A percentile compares a stretch with the other conserved stretches of the same genome.
phyloP scores from a whole-genome alignment of 2,797 vertebrate genomes.

The Poeciliopsis presidionis region DNA sequence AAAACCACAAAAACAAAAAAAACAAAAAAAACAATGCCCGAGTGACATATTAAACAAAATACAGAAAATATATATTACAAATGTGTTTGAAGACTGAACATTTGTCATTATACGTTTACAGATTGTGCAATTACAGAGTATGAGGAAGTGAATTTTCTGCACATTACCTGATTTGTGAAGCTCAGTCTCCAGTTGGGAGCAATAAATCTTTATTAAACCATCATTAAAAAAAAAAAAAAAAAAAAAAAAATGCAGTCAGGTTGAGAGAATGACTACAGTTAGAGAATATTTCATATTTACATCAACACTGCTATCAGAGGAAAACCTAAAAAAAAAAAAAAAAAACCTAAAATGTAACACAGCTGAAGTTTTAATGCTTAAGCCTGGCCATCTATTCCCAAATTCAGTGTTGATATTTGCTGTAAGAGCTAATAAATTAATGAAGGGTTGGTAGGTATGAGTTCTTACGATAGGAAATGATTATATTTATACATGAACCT shows the following conservation, averaged over 20 bases:
- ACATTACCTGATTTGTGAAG: slow-evolving; percentile 21
- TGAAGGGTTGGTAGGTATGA: slow-evolving; percentile 9
- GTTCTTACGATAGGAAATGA: slow-evolving; percentile 24
- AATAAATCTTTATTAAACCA: slow-evolving; percentile 56
- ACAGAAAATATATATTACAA: slow-evolving; percentile 3
- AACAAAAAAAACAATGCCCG: neutral
- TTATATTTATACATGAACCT: slow-evolving; percentile 18
- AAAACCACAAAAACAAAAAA: neutral
- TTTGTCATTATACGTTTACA: slow-evolving; percentile 37
- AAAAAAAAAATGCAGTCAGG: slow-evolving; percentile 26
- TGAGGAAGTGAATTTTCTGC: slow-evolving; percentile 40
- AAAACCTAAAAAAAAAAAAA: slow-evolving; percentile 7
- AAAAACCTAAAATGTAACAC: slow-evolving; percentile 19
- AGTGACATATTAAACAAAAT: neutral
- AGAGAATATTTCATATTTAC: slow-evolving; percentile 46
- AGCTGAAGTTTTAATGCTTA: slow-evolving; percentile 30
- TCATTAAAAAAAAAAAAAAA: neutral
- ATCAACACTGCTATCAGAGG: slow-evolving; percentile 29
- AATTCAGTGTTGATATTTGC: slow-evolving; percentile 5
- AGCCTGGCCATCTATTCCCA: neutral
- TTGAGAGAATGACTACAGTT: slow-evolving; percentile 34
- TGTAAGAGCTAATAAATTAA: slow-evolving; percentile 14
- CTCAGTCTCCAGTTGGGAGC: slow-evolving; percentile 37
- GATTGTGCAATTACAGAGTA: slow-evolving; percentile 30
- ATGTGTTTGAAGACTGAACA: slow-evolving; percentile 17